These are phyloP conservation scores for Acheta domesticus DNA, from an alignment of 2,888 invertebrate species.

Conservation along the genomic window DNA sequence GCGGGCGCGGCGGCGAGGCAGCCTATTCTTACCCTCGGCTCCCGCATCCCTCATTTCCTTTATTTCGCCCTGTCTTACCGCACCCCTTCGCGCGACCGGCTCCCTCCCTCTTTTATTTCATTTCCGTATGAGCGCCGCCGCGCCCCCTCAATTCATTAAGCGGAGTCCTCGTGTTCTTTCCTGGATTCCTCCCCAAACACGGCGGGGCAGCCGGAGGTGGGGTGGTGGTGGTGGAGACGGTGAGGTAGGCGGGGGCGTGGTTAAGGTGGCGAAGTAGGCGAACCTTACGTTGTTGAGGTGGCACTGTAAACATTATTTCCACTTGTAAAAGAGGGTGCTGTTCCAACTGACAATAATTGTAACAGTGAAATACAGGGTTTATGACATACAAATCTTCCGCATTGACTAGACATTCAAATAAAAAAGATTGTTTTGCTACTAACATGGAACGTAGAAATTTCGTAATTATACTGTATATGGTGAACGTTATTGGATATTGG, in stretches of 20 bases:
- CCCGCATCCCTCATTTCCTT: conserved; percentile 9
- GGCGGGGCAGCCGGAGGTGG: not conserved
- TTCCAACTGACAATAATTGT: too few relatives aligned
- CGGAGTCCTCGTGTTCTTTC: conserved; percentile 8
- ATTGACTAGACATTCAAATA: too few relatives aligned
- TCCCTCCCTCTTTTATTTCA: conserved; percentile 4
- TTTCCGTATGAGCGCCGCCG: conserved; percentile 1
- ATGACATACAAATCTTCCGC: too few relatives aligned
- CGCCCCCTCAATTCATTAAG: conserved; percentile 18
- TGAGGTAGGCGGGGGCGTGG: too few relatives aligned
- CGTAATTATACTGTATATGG: too few relatives aligned
- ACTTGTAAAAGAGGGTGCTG: too few relatives aligned
- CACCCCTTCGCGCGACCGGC: not conserved
- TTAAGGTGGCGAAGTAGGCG: not conserved
- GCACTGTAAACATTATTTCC: too few relatives aligned
- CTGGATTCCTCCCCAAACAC: conserved; percentile 18
- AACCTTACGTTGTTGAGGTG: not conserved
- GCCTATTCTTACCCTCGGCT: not conserved
- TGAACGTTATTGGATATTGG: too few relatives aligned
- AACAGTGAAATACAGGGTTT: too few relatives aligned
- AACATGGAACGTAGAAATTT: too few relatives aligned
- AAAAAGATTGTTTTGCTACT: too few relatives aligned
- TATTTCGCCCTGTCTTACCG: conserved; percentile 10
- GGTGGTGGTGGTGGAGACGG: not conserved
- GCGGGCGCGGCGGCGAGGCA: not conserved